phyloP scores from a whole-genome alignment of 92 coral and sea anemone genomes.

The Parazoanthus swiftii region DNA sequence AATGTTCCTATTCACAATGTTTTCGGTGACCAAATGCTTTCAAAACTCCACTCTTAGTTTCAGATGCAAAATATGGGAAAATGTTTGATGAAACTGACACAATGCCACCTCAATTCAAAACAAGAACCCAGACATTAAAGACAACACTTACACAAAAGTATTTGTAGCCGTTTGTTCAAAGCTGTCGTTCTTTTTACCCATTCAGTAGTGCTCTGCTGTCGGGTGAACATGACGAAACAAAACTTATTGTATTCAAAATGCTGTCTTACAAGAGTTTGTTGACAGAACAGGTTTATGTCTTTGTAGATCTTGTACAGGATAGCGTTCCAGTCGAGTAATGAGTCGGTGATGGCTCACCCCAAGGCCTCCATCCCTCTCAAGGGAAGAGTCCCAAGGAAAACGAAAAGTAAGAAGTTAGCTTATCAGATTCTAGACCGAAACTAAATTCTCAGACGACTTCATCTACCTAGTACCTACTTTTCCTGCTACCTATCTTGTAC shows the following conservation, averaged over 20 bases:
- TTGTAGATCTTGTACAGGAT: constrained; percentile 72
- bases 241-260: neutral
- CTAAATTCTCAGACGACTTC: too few species aligned
- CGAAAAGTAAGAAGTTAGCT: constrained; percentile 61
- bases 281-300: too few species aligned
- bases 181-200: too few species aligned
- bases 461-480: too few species aligned
- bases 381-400: constrained; percentile 83
- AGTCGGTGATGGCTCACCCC: constrained; percentile 77
- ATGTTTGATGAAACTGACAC: neutral
- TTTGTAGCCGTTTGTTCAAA: too few species aligned
- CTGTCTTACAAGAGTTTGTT: neutral
- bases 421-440: neutral
- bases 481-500: too few species aligned
- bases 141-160: neutral
- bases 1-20: neutral
- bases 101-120: too few species aligned
- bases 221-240: neutral
- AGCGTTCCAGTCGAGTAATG: constrained; percentile 77
- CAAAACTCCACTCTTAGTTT: neutral
- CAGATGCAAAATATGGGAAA: neutral
- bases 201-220: too few species aligned
- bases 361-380: constrained; percentile 66
- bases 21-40: neutral
- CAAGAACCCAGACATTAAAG: neutral